phyloP scores from a whole-genome alignment of 2,888 invertebrate species.

The Troglohyphantes excavatus region DNA sequence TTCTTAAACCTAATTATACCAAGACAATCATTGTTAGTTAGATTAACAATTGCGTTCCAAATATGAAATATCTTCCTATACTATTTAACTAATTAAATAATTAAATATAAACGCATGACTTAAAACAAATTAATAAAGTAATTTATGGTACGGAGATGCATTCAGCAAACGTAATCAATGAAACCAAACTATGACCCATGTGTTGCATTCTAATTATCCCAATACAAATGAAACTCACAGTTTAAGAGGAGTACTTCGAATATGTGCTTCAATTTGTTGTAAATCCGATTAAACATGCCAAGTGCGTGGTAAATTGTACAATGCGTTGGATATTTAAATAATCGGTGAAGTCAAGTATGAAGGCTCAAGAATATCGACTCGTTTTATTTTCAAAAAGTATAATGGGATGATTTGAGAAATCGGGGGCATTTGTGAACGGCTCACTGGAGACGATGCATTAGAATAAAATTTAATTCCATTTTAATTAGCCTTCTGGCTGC shows the following conservation, averaged over 20 bases:
- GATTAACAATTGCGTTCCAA: too few species aligned
- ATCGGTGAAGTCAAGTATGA: not conserved
- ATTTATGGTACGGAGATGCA: too few species aligned
- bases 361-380: not conserved
- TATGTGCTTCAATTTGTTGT: not conserved
- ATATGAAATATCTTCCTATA: too few species aligned
- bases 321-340: not conserved
- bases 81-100: too few species aligned
- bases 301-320: not conserved
- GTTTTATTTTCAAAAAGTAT: not conserved
- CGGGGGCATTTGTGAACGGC: not conserved
- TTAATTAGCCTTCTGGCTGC: not conserved
- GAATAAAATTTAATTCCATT: slow-evolving; percentile 8
- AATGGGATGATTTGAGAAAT: not conserved
- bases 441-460: not conserved
- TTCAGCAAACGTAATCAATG: too few species aligned
- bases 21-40: too few species aligned
- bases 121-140: too few species aligned
- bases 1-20: too few species aligned
- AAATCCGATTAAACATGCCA: not conserved
- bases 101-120: too few species aligned
- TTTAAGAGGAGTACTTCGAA: not conserved
- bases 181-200: not conserved
- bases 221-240: not conserved
- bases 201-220: not conserved